A percentile compares a stretch with the other conserved stretches of the same genome.
Evolutionary conservation across 1,140 invertebrate genomes (phyloP).

Genomic region (Pachyrhynchus sulphureomaculatus): DNA sequence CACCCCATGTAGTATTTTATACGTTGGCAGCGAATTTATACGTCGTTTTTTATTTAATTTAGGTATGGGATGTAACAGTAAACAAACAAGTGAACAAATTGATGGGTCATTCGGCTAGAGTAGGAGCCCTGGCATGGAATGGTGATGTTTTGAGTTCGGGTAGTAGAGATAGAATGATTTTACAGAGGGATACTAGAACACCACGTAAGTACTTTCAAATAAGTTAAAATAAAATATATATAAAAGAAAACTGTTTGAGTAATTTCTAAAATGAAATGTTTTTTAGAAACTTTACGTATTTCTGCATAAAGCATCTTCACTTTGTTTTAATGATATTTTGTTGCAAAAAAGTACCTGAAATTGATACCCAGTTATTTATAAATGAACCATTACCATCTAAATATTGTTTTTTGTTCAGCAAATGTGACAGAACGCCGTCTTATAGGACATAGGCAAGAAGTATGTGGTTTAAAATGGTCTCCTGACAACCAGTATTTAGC

Average conservation of each 20-base stretch:
- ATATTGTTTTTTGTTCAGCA: constrained; percentile 50
- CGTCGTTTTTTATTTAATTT: too few species aligned
- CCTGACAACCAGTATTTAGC: constrained; percentile 98
- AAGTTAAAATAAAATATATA: too few species aligned
- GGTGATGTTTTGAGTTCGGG: constrained; percentile 96
- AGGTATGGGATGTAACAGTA: constrained; percentile 92
- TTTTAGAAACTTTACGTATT: too few species aligned
- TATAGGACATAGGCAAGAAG: constrained; percentile 94
- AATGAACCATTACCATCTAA: too few species aligned
- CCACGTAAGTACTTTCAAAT: constrained; percentile 70
- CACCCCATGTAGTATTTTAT: too few species aligned
- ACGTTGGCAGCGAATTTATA: too few species aligned
- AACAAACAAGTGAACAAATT: constrained; percentile 92
- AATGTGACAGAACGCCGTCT: constrained; percentile 75
- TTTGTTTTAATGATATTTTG: too few species aligned
- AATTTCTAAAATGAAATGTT: too few species aligned
- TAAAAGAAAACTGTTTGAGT: too few species aligned
- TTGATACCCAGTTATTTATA: too few species aligned
- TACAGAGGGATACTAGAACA: constrained; percentile 92
- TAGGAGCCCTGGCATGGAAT: constrained; percentile 97
- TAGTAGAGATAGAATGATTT: constrained; percentile 89
- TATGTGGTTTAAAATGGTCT: constrained; percentile 99
- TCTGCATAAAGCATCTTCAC: too few species aligned
- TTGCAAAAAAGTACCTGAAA: too few species aligned
- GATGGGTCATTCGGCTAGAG: constrained; percentile 88